These are phyloP conservation scores for Buceros bicornis DNA, from an alignment of 2,797 vertebrate species.

Conservation along the genomic window DNA sequence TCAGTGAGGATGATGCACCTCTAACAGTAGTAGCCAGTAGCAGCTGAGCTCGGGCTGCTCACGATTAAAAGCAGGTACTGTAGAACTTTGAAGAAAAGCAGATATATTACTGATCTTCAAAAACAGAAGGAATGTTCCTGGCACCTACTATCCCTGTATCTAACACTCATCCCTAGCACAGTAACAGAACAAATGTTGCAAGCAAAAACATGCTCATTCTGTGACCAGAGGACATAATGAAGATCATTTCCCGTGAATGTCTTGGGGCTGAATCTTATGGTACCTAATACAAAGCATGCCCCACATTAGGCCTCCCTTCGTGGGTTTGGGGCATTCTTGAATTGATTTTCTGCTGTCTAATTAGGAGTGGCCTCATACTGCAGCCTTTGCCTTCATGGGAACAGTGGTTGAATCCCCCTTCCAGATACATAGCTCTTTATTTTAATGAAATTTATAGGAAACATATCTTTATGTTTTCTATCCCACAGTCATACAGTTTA, in stretches of 20 bases:
- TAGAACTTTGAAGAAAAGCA: constrained; percentile 36
- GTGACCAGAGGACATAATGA: constrained; percentile 58
- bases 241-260: constrained; percentile 54
- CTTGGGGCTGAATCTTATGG: not conserved
- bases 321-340: not conserved
- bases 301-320: constrained; percentile 21
- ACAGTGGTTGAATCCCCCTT: not conserved
- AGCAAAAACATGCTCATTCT: constrained; percentile 44
- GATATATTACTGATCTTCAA: constrained; percentile 41
- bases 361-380: not conserved
- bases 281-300: constrained; percentile 14
- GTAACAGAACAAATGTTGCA: constrained; percentile 49
- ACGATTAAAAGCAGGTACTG: constrained; percentile 27
- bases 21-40: not conserved
- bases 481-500: not conserved
- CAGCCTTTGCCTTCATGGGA: not conserved
- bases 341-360: not conserved
- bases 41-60: not conserved
- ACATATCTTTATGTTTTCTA: not conserved
- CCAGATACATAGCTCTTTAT: not conserved
- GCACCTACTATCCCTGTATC: constrained; percentile 34
- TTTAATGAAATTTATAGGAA: not conserved
- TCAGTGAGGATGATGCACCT: not conserved
- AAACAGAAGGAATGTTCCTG: constrained; percentile 62
- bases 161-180: constrained; percentile 47